These are phyloP conservation scores for Sphyrna mokarran DNA, from an alignment of 2,113 vertebrate genomes.

Conservation along the genomic window DNA sequence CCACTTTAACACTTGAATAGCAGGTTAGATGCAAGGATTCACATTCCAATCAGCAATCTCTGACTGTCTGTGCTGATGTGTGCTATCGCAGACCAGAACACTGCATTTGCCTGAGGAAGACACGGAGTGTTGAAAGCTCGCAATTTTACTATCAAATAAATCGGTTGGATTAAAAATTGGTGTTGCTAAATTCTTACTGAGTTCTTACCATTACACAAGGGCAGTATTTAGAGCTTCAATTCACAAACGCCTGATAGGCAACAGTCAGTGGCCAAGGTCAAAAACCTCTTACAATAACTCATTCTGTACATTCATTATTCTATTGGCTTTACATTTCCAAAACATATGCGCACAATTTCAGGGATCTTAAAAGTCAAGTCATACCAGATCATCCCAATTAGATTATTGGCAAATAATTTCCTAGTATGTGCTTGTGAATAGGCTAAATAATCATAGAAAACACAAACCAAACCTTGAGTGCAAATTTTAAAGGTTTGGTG, in stretches of 20 bases:
- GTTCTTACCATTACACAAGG: neutral
- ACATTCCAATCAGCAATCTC: no score
- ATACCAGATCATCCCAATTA: neutral
- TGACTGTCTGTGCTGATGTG: no score
- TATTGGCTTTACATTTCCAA: neutral
- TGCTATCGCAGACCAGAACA: no score
- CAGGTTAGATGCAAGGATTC: no score
- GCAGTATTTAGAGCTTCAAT: neutral
- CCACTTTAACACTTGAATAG: no score
- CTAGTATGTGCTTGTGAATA: neutral
- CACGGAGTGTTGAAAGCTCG: no score
- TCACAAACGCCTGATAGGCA: neutral
- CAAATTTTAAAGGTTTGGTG: constrained; percentile 4
- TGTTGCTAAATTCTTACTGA: no score
- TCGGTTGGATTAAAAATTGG: no score
- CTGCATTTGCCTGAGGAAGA: no score
- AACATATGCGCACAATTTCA: neutral
- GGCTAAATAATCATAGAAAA: neutral
- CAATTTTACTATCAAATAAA: no score
- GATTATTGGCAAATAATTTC: neutral
- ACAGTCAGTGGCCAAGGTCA: neutral
- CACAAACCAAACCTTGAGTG: neutral
- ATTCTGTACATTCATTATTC: neutral
- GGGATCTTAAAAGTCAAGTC: neutral
- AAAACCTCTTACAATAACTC: neutral